Evolutionary conservation across 2,113 vertebrate genomes (phyloP).

Genomic region (Ascaphus truei): DNA sequence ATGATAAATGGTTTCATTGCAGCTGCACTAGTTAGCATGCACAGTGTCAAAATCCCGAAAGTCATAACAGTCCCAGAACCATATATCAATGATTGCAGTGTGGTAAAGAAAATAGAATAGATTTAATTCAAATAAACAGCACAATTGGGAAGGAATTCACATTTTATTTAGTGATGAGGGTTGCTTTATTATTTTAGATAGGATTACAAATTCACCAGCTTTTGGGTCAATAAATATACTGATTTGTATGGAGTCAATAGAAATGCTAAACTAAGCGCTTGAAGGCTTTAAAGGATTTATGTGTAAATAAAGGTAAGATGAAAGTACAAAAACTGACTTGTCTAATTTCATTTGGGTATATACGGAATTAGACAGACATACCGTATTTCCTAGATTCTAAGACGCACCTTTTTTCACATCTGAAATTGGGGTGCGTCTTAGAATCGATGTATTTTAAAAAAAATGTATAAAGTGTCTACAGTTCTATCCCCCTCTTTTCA

Average conservation of each 20-base stretch:
- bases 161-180: constrained; percentile 42
- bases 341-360: constrained; percentile 18
- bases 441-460: too few species aligned
- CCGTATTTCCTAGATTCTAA: too few species aligned
- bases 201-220: constrained; percentile 39
- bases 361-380: too few species aligned
- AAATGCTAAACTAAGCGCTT: constrained; percentile 29
- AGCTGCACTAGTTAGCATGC: constrained; percentile 37
- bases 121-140: constrained; percentile 48
- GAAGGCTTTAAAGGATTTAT: constrained; percentile 36
- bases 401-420: too few species aligned
- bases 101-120: constrained; percentile 44
- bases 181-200: constrained; percentile 45
- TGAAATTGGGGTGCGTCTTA: too few species aligned
- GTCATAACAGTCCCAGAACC: constrained; percentile 39
- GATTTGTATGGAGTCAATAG: constrained; percentile 37
- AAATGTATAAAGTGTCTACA: too few species aligned
- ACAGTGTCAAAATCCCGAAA: constrained; percentile 38
- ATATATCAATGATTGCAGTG: constrained; percentile 39
- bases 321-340: not conserved
- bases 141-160: constrained; percentile 41
- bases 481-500: too few species aligned
- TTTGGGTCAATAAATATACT: constrained; percentile 44
- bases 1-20: constrained; percentile 35
- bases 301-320: constrained; percentile 42